Evolutionary conservation across 2,888 invertebrate species (phyloP).

Genomic region (Leucophora obtusa): DNA sequence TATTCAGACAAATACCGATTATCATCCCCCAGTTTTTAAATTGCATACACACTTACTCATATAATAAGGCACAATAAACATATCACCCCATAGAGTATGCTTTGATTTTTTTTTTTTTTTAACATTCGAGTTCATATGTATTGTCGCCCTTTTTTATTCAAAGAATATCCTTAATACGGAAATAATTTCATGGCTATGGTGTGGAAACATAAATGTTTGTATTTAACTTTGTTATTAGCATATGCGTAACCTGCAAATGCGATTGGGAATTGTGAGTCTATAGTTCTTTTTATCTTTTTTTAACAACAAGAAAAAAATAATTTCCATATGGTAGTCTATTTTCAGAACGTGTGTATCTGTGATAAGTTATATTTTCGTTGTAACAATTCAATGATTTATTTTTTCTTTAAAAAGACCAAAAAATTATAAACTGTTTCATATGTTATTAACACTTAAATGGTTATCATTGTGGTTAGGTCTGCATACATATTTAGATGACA

Average conservation of each 20-base stretch:
- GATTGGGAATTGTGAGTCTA: constrained; percentile 9
- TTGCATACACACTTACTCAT: constrained; percentile 4
- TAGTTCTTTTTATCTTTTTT: constrained; percentile 50
- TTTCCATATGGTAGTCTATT: constrained; percentile 48
- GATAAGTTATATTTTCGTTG: constrained; percentile 40
- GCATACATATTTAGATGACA: no score
- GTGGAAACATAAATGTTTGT: constrained; percentile 65
- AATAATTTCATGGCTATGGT: constrained; percentile 73
- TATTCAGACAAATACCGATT: constrained; percentile 30
- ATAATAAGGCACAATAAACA: constrained; percentile 10
- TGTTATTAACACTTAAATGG: constrained; percentile 9
- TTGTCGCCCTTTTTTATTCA: constrained; percentile 35
- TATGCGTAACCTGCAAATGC: constrained; percentile 58
- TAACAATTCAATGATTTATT: constrained; percentile 42
- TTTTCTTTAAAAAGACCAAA: neutral
- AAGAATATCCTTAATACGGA: constrained; percentile 63
- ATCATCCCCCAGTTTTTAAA: constrained; percentile 48
- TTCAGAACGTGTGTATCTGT: constrained; percentile 21
- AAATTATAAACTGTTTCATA: neutral
- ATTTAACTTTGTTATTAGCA: constrained; percentile 67
- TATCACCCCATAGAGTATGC: constrained; percentile 51
- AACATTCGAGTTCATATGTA: constrained; percentile 59
- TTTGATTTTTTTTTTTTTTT: constrained; percentile 51
- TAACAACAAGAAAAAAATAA: constrained; percentile 45
- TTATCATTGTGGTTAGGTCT: neutral